Conservation (phyloP, 2,113 vertebrate species). For the Nanorana parkeri region DNA sequence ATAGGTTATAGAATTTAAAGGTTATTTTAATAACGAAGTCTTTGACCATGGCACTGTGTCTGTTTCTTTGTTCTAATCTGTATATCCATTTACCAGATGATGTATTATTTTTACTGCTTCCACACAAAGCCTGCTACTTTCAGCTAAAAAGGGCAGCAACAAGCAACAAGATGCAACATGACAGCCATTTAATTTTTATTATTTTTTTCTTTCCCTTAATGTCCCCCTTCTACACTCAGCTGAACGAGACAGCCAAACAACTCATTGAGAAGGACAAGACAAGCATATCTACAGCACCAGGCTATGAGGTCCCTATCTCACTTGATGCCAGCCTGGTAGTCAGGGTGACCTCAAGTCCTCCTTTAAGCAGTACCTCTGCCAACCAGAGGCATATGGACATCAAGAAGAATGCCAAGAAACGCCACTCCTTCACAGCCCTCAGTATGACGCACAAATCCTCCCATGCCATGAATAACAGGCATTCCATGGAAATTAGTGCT, state of each 20-base stretch:
- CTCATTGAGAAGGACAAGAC: constrained; percentile 96
- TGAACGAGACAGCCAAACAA: constrained; percentile 96
- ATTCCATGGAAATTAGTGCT: constrained; percentile 98
- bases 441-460: constrained; percentile 93
- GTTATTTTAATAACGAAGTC: no score
- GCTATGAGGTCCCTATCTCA: constrained; percentile 74
- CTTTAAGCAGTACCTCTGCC: constrained; percentile 69
- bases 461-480: constrained; percentile 88
- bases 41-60: neutral
- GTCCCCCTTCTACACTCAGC: constrained; percentile 69
- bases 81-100: neutral
- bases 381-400: constrained; percentile 84
- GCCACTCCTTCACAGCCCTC: constrained; percentile 94
- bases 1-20: no score
- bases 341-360: constrained; percentile 65
- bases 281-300: constrained; percentile 64
- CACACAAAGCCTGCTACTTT: neutral
- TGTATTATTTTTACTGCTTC: neutral
- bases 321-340: constrained; percentile 66
- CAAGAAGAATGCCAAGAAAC: constrained; percentile 97
- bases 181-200: constrained; percentile 41
- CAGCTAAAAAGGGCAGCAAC: constrained; percentile 19
- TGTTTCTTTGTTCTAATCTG: neutral
- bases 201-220: constrained; percentile 33
- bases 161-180: constrained; percentile 8